phyloP scores from a whole-genome alignment of 2,888 invertebrate genomes.

The Synanthedon tipuliformis region DNA sequence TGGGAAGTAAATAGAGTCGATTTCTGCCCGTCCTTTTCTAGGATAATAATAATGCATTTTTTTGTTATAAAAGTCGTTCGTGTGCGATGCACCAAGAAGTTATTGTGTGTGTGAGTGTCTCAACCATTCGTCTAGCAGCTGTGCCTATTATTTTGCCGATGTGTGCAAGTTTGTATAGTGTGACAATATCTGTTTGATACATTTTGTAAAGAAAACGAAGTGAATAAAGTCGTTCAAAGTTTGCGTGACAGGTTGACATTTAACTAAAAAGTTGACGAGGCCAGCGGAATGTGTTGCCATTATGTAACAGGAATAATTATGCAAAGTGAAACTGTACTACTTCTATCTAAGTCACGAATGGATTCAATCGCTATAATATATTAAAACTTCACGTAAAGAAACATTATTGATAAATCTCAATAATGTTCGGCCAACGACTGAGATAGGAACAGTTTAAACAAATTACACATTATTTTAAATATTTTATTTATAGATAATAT shows the following conservation, averaged over 20 bases:
- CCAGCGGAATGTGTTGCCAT: slow-evolving; percentile 37
- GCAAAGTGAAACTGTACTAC: slow-evolving; percentile 27
- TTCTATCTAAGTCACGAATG: slow-evolving; percentile 33
- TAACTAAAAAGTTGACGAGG: slow-evolving; percentile 13
- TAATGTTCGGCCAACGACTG: no score
- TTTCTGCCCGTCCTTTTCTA: slow-evolving; percentile 34
- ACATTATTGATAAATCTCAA: no score
- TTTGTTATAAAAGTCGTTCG: slow-evolving; percentile 56
- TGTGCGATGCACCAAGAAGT: slow-evolving; percentile 48
- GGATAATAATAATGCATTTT: slow-evolving; percentile 67
- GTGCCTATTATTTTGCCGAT: slow-evolving; percentile 57
- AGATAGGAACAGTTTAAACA: no score
- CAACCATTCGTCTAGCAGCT: slow-evolving; percentile 59
- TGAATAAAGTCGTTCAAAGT: slow-evolving; percentile 32
- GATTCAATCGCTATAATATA: no score
- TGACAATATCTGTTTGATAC: slow-evolving; percentile 32
- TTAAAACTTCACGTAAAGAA: no score
- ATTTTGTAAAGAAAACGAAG: slow-evolving; percentile 13
- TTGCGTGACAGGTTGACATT: slow-evolving; percentile 55
- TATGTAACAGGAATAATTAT: slow-evolving; percentile 35
- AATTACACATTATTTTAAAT: no score
- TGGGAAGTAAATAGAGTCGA: slow-evolving; percentile 14
- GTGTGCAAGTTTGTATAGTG: slow-evolving; percentile 40
- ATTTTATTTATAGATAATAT: no score
- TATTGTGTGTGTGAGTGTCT: slow-evolving; percentile 24